These are phyloP conservation scores for Octonoba sinensis DNA, from an alignment of 2,888 invertebrate species.

Conservation along the genomic window DNA sequence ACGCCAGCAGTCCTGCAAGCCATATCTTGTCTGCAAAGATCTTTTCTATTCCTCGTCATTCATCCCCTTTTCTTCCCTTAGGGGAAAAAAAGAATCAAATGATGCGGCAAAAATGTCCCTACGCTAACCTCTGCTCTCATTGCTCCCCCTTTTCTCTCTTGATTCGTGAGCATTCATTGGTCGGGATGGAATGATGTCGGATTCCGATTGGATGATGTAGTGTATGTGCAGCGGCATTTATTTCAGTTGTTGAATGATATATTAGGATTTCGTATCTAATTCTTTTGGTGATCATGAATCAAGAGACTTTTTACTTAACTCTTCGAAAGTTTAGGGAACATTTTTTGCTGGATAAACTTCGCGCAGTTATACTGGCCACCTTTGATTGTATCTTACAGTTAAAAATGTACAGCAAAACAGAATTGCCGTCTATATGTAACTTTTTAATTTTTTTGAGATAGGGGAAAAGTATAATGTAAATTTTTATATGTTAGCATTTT, in stretches of 20 bases:
- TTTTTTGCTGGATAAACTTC: too few relatives aligned
- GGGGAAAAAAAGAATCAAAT: constrained; percentile 8
- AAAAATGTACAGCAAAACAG: too few relatives aligned
- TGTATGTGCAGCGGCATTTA: constrained; percentile 39
- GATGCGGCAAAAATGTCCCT: constrained; percentile 56
- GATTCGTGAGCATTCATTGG: constrained; percentile 27
- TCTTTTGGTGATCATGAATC: constrained; percentile 4
- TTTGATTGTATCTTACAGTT: too few relatives aligned
- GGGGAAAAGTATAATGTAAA: too few relatives aligned
- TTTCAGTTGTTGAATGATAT: constrained; percentile 34
- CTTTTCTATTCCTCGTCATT: constrained; percentile 46
- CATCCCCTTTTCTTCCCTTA: not conserved
- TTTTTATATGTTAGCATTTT: too few relatives aligned
- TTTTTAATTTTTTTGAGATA: too few relatives aligned
- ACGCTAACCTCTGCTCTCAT: constrained; percentile 2
- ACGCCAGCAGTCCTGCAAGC: constrained; percentile 34
- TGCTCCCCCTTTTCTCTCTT: constrained; percentile 4
- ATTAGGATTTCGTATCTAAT: constrained; percentile 10
- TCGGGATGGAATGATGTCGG: constrained; percentile 18
- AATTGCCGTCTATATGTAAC: too few relatives aligned
- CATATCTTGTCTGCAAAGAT: constrained; percentile 52
- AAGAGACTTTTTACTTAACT: not conserved
- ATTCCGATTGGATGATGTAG: constrained; percentile 31
- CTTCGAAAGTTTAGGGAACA: too few relatives aligned
- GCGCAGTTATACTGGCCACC: too few relatives aligned